These are phyloP conservation scores for Potamarius usumacintae DNA, from an alignment of 2,113 vertebrate species.

Conservation along the genomic window DNA sequence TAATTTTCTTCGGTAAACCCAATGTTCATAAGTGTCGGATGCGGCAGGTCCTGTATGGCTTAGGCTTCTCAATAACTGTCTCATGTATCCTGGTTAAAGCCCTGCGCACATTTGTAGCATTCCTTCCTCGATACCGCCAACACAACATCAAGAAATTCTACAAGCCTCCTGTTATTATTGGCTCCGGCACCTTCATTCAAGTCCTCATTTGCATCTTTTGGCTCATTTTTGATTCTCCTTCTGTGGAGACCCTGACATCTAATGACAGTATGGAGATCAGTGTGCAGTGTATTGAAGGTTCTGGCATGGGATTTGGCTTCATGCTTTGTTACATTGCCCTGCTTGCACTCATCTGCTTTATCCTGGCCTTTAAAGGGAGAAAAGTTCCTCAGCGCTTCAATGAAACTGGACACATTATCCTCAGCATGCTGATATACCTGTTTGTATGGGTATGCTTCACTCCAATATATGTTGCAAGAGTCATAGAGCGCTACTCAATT, in stretches of 20 bases:
- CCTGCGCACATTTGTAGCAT: conserved; percentile 60
- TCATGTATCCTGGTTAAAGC: conserved; percentile 69
- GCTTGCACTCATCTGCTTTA: conserved; percentile 62
- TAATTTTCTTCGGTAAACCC: conserved; percentile 64
- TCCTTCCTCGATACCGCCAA: conserved; percentile 49
- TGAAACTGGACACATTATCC: conserved; percentile 66
- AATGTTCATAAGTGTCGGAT: conserved; percentile 52
- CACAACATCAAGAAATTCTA: conserved; percentile 48
- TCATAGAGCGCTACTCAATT: conserved; percentile 51
- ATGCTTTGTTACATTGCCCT: conserved; percentile 65
- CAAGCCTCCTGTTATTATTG: conserved; percentile 58
- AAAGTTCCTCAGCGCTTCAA: conserved; percentile 66
- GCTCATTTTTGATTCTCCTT: conserved; percentile 57
- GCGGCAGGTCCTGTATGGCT: conserved; percentile 62
- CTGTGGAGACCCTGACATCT: background rate
- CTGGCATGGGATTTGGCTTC: conserved; percentile 56
- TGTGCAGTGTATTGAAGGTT: conserved; percentile 63
- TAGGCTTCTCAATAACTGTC: conserved; percentile 65
- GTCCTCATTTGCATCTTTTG: conserved; percentile 61
- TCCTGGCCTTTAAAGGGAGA: conserved; percentile 63
- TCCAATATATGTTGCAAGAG: conserved; percentile 60
- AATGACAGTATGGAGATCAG: conserved; percentile 44
- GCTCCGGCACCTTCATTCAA: conserved; percentile 54
- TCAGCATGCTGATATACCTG: conserved; percentile 67
- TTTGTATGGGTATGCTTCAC: conserved; percentile 69